These are phyloP conservation scores for Tragelaphus buxtoni DNA, from an alignment of 2,113 vertebrate species.

Conservation along the genomic window DNA sequence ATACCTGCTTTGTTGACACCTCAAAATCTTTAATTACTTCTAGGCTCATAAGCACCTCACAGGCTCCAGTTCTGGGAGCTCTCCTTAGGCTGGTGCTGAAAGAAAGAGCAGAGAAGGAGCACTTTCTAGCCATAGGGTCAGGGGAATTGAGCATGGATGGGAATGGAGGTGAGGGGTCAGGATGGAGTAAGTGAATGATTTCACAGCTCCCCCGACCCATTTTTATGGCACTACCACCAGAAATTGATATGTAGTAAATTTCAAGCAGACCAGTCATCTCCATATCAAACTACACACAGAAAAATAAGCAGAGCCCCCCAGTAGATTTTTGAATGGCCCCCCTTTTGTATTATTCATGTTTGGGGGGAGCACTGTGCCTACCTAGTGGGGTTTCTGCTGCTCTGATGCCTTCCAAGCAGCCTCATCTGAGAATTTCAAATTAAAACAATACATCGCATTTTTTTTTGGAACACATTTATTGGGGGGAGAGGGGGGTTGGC, in stretches of 20 bases:
- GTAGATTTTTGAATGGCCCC: background rate
- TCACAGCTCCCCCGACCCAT: background rate
- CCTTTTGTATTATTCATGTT: conserved; percentile 47
- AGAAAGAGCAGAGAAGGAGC: conserved; percentile 45
- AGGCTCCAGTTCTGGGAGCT: conserved; percentile 52
- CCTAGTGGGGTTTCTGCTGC: conserved; percentile 32
- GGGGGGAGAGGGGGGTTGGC: background rate
- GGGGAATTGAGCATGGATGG: background rate
- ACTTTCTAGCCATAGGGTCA: background rate
- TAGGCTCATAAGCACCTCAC: conserved; percentile 39
- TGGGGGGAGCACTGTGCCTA: background rate
- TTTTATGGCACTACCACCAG: background rate
- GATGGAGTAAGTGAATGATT: background rate
- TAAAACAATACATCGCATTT: conserved; percentile 62
- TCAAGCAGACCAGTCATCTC: background rate
- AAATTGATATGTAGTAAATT: conserved; percentile 13
- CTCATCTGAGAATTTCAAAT: conserved; percentile 55
- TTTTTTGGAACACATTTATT: conserved; percentile 36
- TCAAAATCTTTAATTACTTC: conserved; percentile 59
- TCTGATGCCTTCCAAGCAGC: conserved; percentile 3
- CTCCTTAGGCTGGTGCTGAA: conserved; percentile 66
- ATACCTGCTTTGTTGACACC: conserved; percentile 58
- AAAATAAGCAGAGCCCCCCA: background rate
- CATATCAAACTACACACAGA: background rate
- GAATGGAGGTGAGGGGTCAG: background rate